Evolutionary conservation across 2,888 invertebrate species (phyloP), one percentile per base, ranked within the genome.

Genomic region (Steinernema hermaphroditum): DNA sequence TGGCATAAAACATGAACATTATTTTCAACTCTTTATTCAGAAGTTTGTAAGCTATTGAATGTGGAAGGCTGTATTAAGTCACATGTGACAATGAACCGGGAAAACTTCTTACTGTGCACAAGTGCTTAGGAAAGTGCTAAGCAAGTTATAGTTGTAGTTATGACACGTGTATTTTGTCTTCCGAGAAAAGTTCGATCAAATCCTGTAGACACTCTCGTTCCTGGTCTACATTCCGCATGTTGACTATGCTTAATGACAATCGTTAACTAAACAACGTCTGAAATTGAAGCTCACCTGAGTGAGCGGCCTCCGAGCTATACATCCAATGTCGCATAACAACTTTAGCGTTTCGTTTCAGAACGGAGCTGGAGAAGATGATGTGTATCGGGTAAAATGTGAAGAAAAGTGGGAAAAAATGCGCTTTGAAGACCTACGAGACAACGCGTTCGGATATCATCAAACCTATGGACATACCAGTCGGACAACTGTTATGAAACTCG

Each of bases 241-340:
- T 54, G 54, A 12, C 54, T 54, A 54, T 6, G 54, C 54, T 54
- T 54, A 54, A 54, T 54, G 9, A 2, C 14, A 54, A n/a, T 46
- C 8, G 16, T 6, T 46, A 46, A 46, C 6, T 19, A 4, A 4
- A 46, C 46, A 9, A 19, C n/a, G 2, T 46, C 4, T n/a, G 46
- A 6, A n/a, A 16, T 16, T n/a, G n/a, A 6, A 4, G 2, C 54
- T 54, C 19, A 54, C 54, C 54, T 24, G 54, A 22, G 24, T 54
- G 54, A 8, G 54, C 6, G 22, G 54, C 37, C 37, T 37, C 37
- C 12, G 37, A 37, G 4, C 6, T 37, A 12, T 37, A 37, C 37
- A 37, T 54, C 22, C 54, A 54, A 19, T 24, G 54, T 27, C 19
- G 9, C 6, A 54, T 12, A 14, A 54, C 27, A 8, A 27, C 12